Evolutionary conservation across 2,797 vertebrate species (phyloP), one percentile per base, ranked within the genome.

Genomic region (Tauraco hartlaubi): DNA sequence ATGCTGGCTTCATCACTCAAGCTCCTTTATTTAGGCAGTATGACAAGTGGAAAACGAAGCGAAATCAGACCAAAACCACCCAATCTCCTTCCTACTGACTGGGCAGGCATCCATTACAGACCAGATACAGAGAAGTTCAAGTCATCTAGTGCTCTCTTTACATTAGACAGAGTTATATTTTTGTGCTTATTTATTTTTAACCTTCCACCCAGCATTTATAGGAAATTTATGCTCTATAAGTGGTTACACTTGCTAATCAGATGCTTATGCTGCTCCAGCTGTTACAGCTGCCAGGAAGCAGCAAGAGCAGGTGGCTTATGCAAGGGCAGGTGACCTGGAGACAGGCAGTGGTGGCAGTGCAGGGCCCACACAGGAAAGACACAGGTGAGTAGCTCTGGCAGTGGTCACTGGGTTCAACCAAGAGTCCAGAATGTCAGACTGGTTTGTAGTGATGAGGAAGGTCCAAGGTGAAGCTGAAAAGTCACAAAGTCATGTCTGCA

Each of bases 111-210:
- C 31, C 21, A 15, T 74, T 56, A 59, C 22, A 55, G 29, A 58
- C 6, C 43, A 73, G 59, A 22, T 21, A 69, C 29, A 62, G 64
- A 62, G 33, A 33, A 85, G 14, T 51, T 90, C 43, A 82, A 79
- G 33, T 49, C 12, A 22, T 67, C 49, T 61, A 21, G 15, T 37
- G 11, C 5, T 67, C 37, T 46, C 39, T 41, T 71, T 75, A 39
- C 4, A 71, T 74, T 72, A 51, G 16, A 72, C 4, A 28, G 29
- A 13, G 25, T 55, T 61, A 26, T 64, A 85, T 89, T 78, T 26
- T 33, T 43, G 19, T 64, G n/a, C 19, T 75, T 88, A 46, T 84
- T 84, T 81, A 83, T 89, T 94, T 78, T 71, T 91, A 88, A 77
- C 11, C 8, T 78, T 84, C 58, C 41, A 81, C 41, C 58, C 85